Conservation (phyloP, 1,140 invertebrate genomes). For the Telenomus remus region DNA sequence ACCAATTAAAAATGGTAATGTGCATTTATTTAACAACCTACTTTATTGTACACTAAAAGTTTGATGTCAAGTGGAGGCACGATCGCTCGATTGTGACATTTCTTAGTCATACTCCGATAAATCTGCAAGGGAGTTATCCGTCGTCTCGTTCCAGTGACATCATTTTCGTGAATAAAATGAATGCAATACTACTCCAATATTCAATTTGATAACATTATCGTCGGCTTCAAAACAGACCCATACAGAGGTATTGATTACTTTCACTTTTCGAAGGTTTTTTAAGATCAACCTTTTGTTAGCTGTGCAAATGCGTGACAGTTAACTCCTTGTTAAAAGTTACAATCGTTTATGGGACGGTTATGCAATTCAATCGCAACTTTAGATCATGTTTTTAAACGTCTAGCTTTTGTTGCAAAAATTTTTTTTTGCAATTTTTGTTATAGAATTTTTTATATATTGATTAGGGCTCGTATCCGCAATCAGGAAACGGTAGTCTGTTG, state of each 20-base stretch:
- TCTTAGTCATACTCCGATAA: neutral
- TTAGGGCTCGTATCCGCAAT: too few relatives aligned
- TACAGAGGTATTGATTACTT: conserved; percentile 14
- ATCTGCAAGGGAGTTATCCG: neutral
- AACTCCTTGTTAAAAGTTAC: neutral
- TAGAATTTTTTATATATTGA: too few relatives aligned
- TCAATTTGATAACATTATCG: neutral
- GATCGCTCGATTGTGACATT: conserved; percentile 20
- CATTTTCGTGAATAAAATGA: neutral
- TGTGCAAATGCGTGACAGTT: conserved; percentile 3
- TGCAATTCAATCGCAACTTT: too few relatives aligned
- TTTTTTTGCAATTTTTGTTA: too few relatives aligned
- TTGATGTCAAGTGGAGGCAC: neutral
- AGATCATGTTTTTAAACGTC: too few relatives aligned
- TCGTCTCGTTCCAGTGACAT: conserved; percentile 6
- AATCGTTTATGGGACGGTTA: conserved; percentile 23
- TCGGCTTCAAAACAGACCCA: neutral
- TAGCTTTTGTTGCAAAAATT: too few relatives aligned
- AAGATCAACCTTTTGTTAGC: conserved; percentile 3
- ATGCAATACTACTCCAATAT: neutral
- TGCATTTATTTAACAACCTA: neutral
- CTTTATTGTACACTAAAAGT: neutral
- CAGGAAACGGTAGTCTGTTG: too few relatives aligned
- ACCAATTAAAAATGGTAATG: conserved; percentile 1
- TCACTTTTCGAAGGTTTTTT: conserved; percentile 22